A percentile compares a stretch with the other conserved stretches of the same genome.
Evolutionary conservation across 1,140 invertebrate genomes (phyloP).

Genomic region (Andrena cerasifolii): DNA sequence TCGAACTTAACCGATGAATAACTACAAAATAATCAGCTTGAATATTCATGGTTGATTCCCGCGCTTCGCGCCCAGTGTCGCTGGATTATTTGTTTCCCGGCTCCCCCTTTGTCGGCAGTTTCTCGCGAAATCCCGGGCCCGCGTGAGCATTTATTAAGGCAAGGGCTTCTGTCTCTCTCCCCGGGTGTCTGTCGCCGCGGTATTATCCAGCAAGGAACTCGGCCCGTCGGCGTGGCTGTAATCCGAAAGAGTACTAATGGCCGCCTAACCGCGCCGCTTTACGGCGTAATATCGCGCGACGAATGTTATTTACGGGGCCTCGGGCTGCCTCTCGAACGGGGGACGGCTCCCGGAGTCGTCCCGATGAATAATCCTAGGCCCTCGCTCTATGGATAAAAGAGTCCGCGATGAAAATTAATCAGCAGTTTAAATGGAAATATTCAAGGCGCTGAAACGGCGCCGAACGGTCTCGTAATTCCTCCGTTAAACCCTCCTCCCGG

Average conservation of each 20-base stretch:
- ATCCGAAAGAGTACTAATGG: slow-evolving; percentile 7
- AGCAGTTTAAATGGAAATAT: slow-evolving; percentile 28
- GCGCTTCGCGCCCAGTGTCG: neutral
- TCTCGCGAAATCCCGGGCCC: neutral
- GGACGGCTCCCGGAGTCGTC: neutral
- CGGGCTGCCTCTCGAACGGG: too few species aligned
- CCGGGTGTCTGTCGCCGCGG: neutral
- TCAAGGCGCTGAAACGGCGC: slow-evolving; percentile 15
- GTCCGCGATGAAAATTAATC: slow-evolving; percentile 44
- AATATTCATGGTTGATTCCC: slow-evolving; percentile 67
- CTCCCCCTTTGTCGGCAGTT: neutral
- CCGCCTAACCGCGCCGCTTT: neutral
- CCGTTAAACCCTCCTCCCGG: neutral
- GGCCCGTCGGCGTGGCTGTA: neutral
- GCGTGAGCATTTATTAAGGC: slow-evolving; percentile 27
- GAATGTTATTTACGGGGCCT: slow-evolving; percentile 32
- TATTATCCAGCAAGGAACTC: neutral
- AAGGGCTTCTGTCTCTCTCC: neutral
- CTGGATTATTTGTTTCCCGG: slow-evolving; percentile 36
- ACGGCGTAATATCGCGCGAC: slow-evolving; percentile 6
- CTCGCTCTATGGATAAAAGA: neutral
- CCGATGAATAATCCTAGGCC: slow-evolving; percentile 14
- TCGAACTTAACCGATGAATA: slow-evolving; percentile 71
- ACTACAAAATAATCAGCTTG: slow-evolving; percentile 73
- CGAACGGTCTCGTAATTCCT: slow-evolving; percentile 18